Evolutionary conservation across 2,797 vertebrate species (phyloP).

Genomic region (Acridotheres tristis): DNA sequence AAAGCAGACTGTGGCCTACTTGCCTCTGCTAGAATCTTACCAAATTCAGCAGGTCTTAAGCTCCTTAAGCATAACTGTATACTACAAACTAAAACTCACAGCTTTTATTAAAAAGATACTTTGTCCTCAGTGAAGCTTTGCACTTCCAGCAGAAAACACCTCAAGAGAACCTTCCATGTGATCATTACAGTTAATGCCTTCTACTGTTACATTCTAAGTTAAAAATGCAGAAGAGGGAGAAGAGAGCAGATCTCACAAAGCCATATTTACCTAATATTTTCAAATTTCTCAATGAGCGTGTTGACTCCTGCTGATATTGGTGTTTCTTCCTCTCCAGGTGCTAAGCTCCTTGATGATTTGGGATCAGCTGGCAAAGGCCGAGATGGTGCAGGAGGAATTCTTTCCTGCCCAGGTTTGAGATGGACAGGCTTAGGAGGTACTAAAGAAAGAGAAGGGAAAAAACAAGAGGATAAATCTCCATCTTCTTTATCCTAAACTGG

Average conservation of each 20-base stretch:
- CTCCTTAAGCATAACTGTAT: background rate
- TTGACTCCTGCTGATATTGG: constrained; percentile 78
- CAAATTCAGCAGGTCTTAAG: background rate
- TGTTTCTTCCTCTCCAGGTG: constrained; percentile 63
- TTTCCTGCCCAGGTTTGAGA: constrained; percentile 85
- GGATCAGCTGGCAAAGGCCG: constrained; percentile 83
- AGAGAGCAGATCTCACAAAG: background rate
- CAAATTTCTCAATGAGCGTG: constrained; percentile 84
- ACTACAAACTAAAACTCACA: background rate
- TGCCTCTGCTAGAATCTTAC: background rate
- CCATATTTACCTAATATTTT: constrained; percentile 81
- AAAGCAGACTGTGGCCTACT: background rate
- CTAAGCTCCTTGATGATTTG: constrained; percentile 67
- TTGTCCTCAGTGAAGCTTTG: background rate
- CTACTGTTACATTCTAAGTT: background rate
- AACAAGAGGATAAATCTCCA: background rate
- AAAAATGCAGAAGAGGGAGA: background rate
- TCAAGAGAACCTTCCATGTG: background rate
- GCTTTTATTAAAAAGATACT: background rate
- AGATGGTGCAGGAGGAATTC: constrained; percentile 82
- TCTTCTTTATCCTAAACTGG: background rate
- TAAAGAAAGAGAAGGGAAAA: constrained; percentile 63
- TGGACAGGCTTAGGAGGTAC: constrained; percentile 88
- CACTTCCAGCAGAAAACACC: background rate
- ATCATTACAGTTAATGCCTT: background rate